phyloP scores from a whole-genome alignment of 2,888 invertebrate species.

The Pandemis corylana region DNA sequence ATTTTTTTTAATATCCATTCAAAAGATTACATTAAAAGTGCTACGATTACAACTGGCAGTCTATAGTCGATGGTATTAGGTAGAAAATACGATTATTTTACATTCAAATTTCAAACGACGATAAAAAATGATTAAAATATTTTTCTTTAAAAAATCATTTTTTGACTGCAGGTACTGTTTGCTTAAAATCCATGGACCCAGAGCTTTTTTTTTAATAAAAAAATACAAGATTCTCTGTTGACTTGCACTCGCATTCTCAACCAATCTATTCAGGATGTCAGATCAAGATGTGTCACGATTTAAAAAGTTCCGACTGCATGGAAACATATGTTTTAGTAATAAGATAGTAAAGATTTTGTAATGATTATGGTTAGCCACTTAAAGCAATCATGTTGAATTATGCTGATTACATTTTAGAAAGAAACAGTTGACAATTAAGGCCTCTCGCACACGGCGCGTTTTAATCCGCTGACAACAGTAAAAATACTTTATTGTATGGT shows the following conservation, averaged over 20 bases:
- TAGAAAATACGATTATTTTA: not conserved
- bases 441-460: not conserved
- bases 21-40: conserved; percentile 5
- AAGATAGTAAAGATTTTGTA: not conserved
- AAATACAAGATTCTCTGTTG: too few species aligned
- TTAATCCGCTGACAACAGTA: not conserved
- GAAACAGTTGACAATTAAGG: conserved; percentile 14
- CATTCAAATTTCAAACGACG: not conserved
- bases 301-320: too few species aligned
- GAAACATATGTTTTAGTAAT: not conserved
- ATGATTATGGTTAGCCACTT: conserved; percentile 13
- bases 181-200: too few species aligned
- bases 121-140: not conserved
- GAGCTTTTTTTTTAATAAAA: too few species aligned
- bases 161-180: not conserved
- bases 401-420: conserved; percentile 25
- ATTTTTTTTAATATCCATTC: conserved; percentile 30
- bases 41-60: not conserved
- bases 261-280: too few species aligned
- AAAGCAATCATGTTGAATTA: conserved; percentile 35
- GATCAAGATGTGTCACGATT: too few species aligned
- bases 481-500: too few species aligned
- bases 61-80: not conserved
- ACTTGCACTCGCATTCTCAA: too few species aligned
- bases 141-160: not conserved